Percentiles rank a stretch among this genome's conserved stretches.
Conservation (phyloP, 2,888 invertebrate species). For the Tachina lurida region DNA sequence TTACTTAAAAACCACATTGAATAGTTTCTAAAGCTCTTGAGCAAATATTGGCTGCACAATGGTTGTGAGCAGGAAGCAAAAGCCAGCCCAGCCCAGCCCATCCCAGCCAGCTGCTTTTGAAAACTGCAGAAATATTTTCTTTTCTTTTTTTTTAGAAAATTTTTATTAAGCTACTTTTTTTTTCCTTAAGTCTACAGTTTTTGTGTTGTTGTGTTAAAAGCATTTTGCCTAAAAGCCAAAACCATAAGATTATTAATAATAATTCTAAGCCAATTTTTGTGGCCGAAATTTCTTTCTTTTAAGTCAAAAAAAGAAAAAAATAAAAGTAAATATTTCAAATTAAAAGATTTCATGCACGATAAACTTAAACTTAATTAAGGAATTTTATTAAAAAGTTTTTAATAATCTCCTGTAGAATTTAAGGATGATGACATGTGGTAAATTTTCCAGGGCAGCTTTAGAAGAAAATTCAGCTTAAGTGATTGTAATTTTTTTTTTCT, state of each 20-base stretch:
- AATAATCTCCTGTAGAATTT: conserved; percentile 3
- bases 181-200: conserved; percentile 10
- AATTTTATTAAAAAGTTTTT: conserved; percentile 56
- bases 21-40: conserved; percentile 56
- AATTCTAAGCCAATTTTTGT: conserved; percentile 55
- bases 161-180: neutral
- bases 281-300: conserved; percentile 9
- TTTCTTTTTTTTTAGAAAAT: conserved; percentile 13
- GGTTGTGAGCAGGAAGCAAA: neutral
- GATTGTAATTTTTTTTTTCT: neutral
- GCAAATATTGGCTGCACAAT: conserved; percentile 50
- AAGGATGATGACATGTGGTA: conserved; percentile 11
- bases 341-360: conserved; percentile 40
- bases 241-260: conserved; percentile 65
- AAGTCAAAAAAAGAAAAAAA: neutral
- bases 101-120: neutral
- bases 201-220: conserved; percentile 20
- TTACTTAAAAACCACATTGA: conserved; percentile 41
- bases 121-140: conserved; percentile 2
- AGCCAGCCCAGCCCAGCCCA: neutral
- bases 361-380: conserved; percentile 46
- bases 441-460: neutral
- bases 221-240: conserved; percentile 55
- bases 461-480: neutral
- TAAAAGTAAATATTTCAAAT: conserved; percentile 46